These are phyloP conservation scores for Atta cephalotes DNA, from an alignment of 1,140 invertebrate genomes.

Conservation along the genomic window DNA sequence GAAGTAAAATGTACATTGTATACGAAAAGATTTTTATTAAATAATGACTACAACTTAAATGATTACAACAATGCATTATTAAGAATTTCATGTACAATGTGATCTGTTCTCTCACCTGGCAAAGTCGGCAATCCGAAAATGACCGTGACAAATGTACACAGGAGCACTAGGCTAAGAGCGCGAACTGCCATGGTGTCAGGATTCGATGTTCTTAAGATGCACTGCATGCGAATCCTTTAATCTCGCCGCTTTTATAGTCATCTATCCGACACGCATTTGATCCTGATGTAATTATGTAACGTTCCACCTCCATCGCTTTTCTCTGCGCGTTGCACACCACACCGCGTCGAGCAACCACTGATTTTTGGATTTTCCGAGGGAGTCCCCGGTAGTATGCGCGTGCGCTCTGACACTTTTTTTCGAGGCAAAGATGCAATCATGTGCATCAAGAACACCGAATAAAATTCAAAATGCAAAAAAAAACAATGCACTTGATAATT, in stretches of 20 bases:
- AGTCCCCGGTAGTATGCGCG: conserved; percentile 17
- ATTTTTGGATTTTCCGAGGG: conserved; percentile 68
- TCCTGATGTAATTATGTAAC: conserved; percentile 79
- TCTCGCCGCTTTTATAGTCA: conserved; percentile 83
- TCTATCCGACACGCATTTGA: conserved; percentile 76
- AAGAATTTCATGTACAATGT: background rate
- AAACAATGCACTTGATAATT: background rate
- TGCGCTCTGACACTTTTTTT: background rate
- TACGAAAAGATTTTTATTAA: background rate
- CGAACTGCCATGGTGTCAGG: conserved; percentile 56
- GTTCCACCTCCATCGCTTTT: conserved; percentile 56
- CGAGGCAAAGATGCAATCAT: conserved; percentile 1
- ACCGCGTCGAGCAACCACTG: background rate
- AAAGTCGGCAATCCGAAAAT: conserved; percentile 65
- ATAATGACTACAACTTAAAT: background rate
- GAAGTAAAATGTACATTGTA: background rate
- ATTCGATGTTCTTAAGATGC: conserved; percentile 46
- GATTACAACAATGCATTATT: background rate
- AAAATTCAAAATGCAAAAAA: background rate
- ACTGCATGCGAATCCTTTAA: conserved; percentile 77
- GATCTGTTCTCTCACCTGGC: conserved; percentile 37
- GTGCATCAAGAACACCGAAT: background rate
- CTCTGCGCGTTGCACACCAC: conserved; percentile 3
- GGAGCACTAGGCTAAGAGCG: conserved; percentile 68
- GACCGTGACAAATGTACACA: conserved; percentile 60